Evolutionary conservation across 2,888 invertebrate species (phyloP).

Genomic region (Xestia xanthographa): DNA sequence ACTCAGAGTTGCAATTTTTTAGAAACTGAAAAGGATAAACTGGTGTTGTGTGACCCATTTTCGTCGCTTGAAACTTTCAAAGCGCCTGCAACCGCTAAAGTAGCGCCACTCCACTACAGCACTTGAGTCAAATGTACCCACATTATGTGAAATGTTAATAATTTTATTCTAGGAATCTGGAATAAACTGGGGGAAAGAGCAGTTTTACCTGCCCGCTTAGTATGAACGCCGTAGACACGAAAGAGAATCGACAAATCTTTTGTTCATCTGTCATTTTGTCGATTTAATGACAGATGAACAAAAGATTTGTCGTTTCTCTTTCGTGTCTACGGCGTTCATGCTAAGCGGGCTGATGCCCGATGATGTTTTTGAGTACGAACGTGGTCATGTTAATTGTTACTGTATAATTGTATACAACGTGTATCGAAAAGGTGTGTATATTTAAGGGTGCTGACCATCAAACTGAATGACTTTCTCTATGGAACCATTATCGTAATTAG

Average conservation of each 20-base stretch:
- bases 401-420: background rate
- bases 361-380: background rate
- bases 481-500: too few species aligned
- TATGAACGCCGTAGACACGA: too few species aligned
- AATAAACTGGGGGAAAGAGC: background rate
- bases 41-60: slow-evolving; percentile 55
- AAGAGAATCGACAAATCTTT: too few species aligned
- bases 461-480: too few species aligned
- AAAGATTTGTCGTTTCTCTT: too few species aligned
- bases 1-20: slow-evolving; percentile 7
- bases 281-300: too few species aligned
- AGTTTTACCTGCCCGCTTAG: too few species aligned
- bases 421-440: too few species aligned
- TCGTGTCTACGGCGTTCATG: too few species aligned
- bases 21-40: slow-evolving; percentile 38
- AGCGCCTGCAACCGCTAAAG: slow-evolving; percentile 48
- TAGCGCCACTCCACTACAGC: slow-evolving; percentile 45
- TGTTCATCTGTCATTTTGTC: too few species aligned
- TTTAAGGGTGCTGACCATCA: too few species aligned
- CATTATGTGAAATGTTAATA: slow-evolving; percentile 32
- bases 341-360: too few species aligned
- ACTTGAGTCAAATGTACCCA: slow-evolving; percentile 30
- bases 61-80: slow-evolving; percentile 41
- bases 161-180: slow-evolving; percentile 13
- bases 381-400: background rate